Evolutionary conservation across 2,797 vertebrate genomes (phyloP).

Genomic region (Peromyscus attwateri): DNA sequence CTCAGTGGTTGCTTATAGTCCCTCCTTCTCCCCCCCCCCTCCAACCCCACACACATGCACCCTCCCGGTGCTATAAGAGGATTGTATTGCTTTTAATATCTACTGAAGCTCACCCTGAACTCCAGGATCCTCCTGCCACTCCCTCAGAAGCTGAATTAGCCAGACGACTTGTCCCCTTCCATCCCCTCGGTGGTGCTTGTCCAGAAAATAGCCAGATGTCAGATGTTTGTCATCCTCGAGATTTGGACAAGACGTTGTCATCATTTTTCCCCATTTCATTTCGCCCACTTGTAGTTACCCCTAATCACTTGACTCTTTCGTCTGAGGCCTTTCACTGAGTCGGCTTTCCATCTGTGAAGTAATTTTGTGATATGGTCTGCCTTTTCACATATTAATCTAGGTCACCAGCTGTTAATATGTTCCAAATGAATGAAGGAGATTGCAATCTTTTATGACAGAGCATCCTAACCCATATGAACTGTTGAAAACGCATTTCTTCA

Average conservation of each 20-base stretch:
- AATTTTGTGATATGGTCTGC: constrained; percentile 70
- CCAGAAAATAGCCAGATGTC: neutral
- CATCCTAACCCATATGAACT: neutral
- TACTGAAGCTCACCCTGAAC: constrained; percentile 80
- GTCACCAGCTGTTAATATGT: constrained; percentile 82
- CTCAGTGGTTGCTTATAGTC: constrained; percentile 60
- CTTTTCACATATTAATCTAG: constrained; percentile 78
- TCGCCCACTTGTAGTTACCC: neutral
- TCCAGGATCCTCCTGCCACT: constrained; percentile 37
- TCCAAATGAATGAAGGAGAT: constrained; percentile 76
- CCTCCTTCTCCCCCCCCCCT: constrained; percentile 30
- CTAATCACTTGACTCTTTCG: constrained; percentile 50
- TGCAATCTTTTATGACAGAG: constrained; percentile 44
- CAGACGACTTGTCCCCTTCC: neutral
- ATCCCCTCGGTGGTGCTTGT: neutral
- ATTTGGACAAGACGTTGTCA: neutral
- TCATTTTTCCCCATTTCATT: neutral
- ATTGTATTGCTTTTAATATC: constrained; percentile 94
- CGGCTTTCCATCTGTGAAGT: constrained; percentile 70
- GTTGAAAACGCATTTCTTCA: neutral
- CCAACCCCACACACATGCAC: constrained; percentile 69
- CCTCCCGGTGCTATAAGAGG: constrained; percentile 89
- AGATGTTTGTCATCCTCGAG: neutral
- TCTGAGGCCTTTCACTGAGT: constrained; percentile 60
- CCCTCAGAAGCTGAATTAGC: constrained; percentile 10